Evolutionary conservation across 2,888 invertebrate species (phyloP), one percentile per base, ranked within the genome.

Genomic region (Heliconius ethilla): DNA sequence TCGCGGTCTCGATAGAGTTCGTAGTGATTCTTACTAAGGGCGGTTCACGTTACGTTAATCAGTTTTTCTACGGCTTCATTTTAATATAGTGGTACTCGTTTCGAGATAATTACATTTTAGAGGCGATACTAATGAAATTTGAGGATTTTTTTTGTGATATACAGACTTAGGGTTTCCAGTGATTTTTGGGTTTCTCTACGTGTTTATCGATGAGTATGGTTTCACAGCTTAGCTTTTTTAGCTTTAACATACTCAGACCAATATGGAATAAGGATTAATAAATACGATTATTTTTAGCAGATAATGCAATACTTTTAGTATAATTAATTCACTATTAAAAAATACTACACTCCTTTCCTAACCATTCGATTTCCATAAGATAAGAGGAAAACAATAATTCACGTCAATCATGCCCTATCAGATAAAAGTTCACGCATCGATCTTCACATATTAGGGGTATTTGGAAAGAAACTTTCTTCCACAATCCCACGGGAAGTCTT

Each of bases 1-100:
- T 84, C 80, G 83, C 82, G 83, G 83, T 80, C 73, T 79, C 76
- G 76, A 80, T 80, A 76, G 76, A 81, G 72, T 76, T 75, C 79
- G 78, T 79, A 77, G 81, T 78, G 81, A 79, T 79, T 81, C 75
- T 63, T 70, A 76, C 79, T 76, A 70, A 72, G 75, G 67, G 77
- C 37, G 82, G 80, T 76, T 81, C 80, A 77, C 81, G 82, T 84
- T 83, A 83, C 82, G 83, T 82, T 83, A 81, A 83, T 84, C 83
- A 84, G 83, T 82, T 84, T 82, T 81, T 82, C 81, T 83, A 75
- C 73, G 82, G 81, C 81, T 82, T 80, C 76, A 62, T 37, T 75
- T 69, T 69, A 69, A 25, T 74, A 40, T 65, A 74, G 74, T 72
- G 59, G 15, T 37, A 11, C 63, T 74, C 22, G 27, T 27, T 74